A percentile compares a stretch with the other conserved stretches of the same genome.
Conservation (phyloP, 2,888 invertebrate genomes). For the Torymus texanus region DNA sequence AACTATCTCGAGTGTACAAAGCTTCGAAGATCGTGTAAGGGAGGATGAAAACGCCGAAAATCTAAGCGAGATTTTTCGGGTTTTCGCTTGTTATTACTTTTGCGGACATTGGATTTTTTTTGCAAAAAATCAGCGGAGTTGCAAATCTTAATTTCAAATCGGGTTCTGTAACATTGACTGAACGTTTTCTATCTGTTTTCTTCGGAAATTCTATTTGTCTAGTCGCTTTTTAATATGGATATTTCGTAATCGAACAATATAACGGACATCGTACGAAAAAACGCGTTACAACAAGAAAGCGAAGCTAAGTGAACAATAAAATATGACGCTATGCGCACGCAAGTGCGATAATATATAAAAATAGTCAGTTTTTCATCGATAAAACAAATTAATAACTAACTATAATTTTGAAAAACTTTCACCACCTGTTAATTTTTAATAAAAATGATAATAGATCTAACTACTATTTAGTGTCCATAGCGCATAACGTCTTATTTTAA, state of each 20-base stretch:
- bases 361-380: background rate
- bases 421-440: background rate
- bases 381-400: conserved; percentile 6
- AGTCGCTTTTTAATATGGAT: background rate
- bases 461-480: background rate
- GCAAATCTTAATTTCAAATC: background rate
- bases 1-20: conserved; percentile 15
- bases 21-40: conserved; percentile 14
- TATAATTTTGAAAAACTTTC: background rate
- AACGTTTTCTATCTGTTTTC: background rate
- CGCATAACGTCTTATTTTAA: conserved; percentile 33
- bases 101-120: background rate
- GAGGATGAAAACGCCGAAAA: background rate
- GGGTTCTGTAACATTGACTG: conserved; percentile 5
- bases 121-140: conserved; percentile 1
- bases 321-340: background rate
- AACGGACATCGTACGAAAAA: background rate
- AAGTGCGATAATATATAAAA: conserved; percentile 27
- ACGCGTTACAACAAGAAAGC: conserved; percentile 14
- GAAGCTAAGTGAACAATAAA: conserved; percentile 17
- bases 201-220: conserved; percentile 7
- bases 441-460: background rate
- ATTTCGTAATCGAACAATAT: background rate
- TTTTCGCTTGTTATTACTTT: background rate
- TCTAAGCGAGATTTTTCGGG: background rate